phyloP scores from a whole-genome alignment of 1,140 invertebrate genomes.

The Cotesia glomerata region DNA sequence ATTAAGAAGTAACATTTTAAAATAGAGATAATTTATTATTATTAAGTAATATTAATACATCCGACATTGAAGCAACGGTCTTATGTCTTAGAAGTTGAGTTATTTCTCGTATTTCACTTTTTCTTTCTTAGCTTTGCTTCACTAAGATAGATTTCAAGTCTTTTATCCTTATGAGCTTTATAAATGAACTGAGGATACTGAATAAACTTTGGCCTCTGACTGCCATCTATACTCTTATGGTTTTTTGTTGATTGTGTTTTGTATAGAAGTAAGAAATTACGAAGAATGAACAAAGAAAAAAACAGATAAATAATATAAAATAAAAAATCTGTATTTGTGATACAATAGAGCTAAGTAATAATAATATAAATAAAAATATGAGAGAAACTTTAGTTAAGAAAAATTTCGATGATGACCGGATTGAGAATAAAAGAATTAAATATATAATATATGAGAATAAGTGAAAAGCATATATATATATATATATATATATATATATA shows the following conservation, averaged over 20 bases:
- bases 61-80: too few species aligned
- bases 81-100: background rate
- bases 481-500: too few species aligned
- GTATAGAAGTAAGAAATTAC: too few species aligned
- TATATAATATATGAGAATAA: background rate
- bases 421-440: background rate
- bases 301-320: background rate
- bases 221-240: background rate
- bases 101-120: conserved; percentile 15
- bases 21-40: background rate
- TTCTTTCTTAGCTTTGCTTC: background rate
- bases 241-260: background rate
- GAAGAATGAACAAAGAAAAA: background rate
- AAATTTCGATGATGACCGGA: conserved; percentile 2
- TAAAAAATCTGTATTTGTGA: background rate
- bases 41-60: conserved; percentile 11
- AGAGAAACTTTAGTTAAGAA: background rate
- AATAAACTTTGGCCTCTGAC: background rate
- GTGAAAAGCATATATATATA: background rate
- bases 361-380: background rate
- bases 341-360: background rate
- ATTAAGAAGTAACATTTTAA: conserved; percentile 13
- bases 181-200: conserved; percentile 20
- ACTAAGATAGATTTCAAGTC: background rate
- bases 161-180: conserved; percentile 21